Evolutionary conservation across 1,140 invertebrate species (phyloP).

Genomic region (Cydia fagiglandana): DNA sequence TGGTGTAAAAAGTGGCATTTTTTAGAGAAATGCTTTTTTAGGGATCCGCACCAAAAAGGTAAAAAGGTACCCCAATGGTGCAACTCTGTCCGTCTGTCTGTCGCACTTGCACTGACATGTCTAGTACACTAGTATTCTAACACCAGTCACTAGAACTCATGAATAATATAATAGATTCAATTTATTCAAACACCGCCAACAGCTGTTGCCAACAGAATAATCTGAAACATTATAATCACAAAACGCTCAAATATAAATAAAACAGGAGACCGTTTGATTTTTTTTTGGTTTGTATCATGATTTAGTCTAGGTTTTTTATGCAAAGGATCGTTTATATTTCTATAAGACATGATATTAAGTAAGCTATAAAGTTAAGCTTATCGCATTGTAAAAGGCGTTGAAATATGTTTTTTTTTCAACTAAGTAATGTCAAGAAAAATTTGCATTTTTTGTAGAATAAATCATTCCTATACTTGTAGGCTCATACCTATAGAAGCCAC

Average conservation of each 20-base stretch:
- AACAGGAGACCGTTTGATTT: slow-evolving; percentile 9
- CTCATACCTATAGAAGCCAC: too few species aligned
- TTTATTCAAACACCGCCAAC: slow-evolving; percentile 9
- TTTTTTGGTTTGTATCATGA: background rate
- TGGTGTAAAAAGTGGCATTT: too few species aligned
- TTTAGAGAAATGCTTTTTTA: too few species aligned
- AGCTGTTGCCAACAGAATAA: slow-evolving; percentile 12
- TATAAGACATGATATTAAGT: background rate
- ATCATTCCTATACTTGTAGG: too few species aligned
- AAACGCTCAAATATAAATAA: slow-evolving; percentile 13
- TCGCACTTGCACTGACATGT: background rate
- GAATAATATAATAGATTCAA: slow-evolving; percentile 19
- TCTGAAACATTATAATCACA: slow-evolving; percentile 17
- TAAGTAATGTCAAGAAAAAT: too few species aligned
- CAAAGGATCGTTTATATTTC: background rate
- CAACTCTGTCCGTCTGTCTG: too few species aligned
- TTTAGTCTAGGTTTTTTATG: background rate
- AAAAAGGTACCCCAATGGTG: too few species aligned
- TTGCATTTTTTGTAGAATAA: too few species aligned
- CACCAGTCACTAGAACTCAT: background rate
- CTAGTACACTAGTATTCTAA: background rate
- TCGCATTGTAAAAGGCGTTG: too few species aligned
- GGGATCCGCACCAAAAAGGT: too few species aligned
- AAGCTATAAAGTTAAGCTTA: too few species aligned
- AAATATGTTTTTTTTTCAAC: too few species aligned